Evolutionary conservation across 2,888 invertebrate genomes (phyloP).

Genomic region (Gortyna flavago): DNA sequence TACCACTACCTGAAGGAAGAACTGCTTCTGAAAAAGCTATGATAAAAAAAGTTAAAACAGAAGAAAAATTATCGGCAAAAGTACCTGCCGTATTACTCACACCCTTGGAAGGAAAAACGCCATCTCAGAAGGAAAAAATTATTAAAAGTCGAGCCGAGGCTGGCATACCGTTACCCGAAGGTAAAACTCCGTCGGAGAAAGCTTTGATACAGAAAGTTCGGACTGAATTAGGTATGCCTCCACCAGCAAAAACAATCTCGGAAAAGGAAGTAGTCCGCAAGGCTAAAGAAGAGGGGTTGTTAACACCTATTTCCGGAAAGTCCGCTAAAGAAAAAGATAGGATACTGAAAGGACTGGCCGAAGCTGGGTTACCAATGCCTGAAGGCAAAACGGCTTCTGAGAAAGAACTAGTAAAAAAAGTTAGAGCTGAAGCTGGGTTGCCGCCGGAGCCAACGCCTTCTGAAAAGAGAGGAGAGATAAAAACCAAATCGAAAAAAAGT

Average conservation of each 20-base stretch:
- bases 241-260: constrained; percentile 69
- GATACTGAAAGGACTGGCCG: constrained; percentile 72
- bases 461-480: constrained; percentile 71
- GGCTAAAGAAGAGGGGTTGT: constrained; percentile 74
- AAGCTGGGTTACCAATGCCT: constrained; percentile 75
- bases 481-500: constrained; percentile 71
- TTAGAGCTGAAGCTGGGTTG: constrained; percentile 66
- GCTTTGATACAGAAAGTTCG: constrained; percentile 50
- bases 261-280: constrained; percentile 69
- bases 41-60: constrained; percentile 37
- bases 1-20: constrained; percentile 67
- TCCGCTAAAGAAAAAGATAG: constrained; percentile 72
- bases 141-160: constrained; percentile 15
- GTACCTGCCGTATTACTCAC: constrained; percentile 10
- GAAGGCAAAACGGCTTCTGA: constrained; percentile 76
- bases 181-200: constrained; percentile 51
- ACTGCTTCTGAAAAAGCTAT: constrained; percentile 65
- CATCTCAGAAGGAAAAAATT: constrained; percentile 46
- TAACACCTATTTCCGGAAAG: constrained; percentile 75
- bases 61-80: constrained; percentile 6
- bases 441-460: constrained; percentile 70
- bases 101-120: constrained; percentile 46
- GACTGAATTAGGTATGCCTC: constrained; percentile 68
- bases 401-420: constrained; percentile 72
- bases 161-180: constrained; percentile 55